Percentiles rank a stretch among this genome's conserved stretches.
Conservation (phyloP, 2,888 invertebrate genomes). For the Himalopsyche kuldschensis region DNA sequence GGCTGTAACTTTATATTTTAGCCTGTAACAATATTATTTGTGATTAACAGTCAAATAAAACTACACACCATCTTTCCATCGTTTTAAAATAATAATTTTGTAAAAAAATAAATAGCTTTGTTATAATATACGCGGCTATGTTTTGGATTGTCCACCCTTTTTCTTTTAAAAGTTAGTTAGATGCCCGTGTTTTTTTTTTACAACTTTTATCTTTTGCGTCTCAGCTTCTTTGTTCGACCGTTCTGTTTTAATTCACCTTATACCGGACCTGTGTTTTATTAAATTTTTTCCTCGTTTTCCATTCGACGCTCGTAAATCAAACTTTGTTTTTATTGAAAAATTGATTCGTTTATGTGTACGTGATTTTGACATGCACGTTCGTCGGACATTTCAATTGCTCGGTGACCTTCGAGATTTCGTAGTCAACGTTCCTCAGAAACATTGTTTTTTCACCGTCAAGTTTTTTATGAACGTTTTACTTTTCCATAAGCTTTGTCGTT, state of each 20-base stretch:
- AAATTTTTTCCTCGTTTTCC: background rate
- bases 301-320: background rate
- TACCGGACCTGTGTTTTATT: background rate
- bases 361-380: background rate
- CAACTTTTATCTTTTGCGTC: background rate
- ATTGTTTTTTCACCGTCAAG: too few relatives aligned
- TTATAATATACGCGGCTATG: too few relatives aligned
- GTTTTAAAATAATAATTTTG: too few relatives aligned
- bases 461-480: too few relatives aligned
- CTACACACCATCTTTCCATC: too few relatives aligned
- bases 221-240: background rate
- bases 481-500: too few relatives aligned
- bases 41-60: too few relatives aligned
- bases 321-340: background rate
- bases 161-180: background rate
- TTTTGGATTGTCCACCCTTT: background rate
- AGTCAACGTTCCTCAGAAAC: background rate
- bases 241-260: background rate
- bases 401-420: too few relatives aligned
- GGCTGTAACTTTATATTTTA: too few relatives aligned
- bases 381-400: background rate
- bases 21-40: too few relatives aligned
- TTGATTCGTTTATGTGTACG: background rate
- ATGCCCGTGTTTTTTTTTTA: background rate
- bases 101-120: too few relatives aligned